phyloP scores from a whole-genome alignment of 2,797 vertebrate genomes.

The Labeo calbasu region DNA sequence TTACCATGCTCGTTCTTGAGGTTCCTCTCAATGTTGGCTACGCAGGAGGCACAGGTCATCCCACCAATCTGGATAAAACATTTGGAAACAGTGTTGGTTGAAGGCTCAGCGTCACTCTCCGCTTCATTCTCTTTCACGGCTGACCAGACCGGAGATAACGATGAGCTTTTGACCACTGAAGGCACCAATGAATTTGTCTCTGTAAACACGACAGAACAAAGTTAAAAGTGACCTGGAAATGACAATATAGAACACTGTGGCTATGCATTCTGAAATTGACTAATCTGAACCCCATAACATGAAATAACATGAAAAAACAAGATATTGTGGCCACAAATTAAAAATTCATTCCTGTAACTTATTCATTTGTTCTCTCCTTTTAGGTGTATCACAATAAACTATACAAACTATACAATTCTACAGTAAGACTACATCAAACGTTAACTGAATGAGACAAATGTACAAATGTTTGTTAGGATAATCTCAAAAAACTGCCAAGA shows the following conservation, averaged over 20 bases:
- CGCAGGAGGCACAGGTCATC: constrained; percentile 98
- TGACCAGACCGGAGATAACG: constrained; percentile 46
- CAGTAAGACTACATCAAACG: background rate
- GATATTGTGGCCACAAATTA: background rate
- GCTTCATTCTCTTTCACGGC: constrained; percentile 67
- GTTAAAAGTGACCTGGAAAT: background rate
- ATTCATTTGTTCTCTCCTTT: background rate
- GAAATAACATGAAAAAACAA: background rate
- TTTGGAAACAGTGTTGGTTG: constrained; percentile 77
- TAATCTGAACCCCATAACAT: background rate
- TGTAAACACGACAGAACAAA: constrained; percentile 48
- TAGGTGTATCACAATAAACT: background rate
- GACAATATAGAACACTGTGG: background rate
- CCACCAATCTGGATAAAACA: constrained; percentile 94
- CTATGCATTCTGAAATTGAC: background rate
- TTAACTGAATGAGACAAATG: background rate
- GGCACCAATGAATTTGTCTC: constrained; percentile 78
- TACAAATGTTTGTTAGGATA: background rate
- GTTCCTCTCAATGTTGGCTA: constrained; percentile 97
- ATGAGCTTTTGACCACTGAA: constrained; percentile 56
- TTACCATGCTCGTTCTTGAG: constrained; percentile 91
- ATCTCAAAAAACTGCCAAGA: background rate
- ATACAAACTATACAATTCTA: background rate
- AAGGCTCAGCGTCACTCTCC: constrained; percentile 56
- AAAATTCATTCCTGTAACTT: background rate